phyloP scores from a whole-genome alignment of 2,113 vertebrate genomes.

The Grus americana region DNA sequence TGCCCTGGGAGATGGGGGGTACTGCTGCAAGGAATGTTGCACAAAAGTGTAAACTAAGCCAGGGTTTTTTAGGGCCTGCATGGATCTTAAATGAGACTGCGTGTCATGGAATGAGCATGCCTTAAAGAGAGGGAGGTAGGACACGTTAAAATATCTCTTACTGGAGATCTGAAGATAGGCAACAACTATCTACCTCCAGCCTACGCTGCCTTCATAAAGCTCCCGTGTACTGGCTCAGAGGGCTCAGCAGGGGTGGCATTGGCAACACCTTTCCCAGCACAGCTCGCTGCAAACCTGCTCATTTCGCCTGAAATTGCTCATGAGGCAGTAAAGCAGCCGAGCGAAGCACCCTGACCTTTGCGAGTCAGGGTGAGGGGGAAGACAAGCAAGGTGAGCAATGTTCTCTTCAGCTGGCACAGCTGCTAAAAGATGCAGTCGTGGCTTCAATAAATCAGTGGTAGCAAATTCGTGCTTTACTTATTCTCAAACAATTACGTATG shows the following conservation, averaged over 20 bases:
- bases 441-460: neutral
- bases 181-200: neutral
- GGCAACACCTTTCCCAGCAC: neutral
- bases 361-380: neutral
- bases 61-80: neutral
- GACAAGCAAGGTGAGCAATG: neutral
- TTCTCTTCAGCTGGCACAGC: neutral
- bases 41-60: neutral
- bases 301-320: neutral
- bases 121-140: neutral
- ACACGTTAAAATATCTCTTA: neutral
- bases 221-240: neutral
- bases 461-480: neutral
- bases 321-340: neutral
- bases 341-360: fast-evolving
- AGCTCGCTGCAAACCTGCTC: neutral
- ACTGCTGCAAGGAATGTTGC: neutral
- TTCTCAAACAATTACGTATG: neutral
- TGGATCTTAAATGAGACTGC: neutral
- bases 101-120: neutral
- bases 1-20: neutral
- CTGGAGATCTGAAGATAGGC: too few relatives aligned
- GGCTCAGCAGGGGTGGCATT: neutral
- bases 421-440: neutral
- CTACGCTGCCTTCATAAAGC: neutral